A percentile compares a stretch with the other conserved stretches of the same genome.
Conservation (phyloP, 1,140 invertebrate genomes). For the Drosophila persimilis region DNA sequence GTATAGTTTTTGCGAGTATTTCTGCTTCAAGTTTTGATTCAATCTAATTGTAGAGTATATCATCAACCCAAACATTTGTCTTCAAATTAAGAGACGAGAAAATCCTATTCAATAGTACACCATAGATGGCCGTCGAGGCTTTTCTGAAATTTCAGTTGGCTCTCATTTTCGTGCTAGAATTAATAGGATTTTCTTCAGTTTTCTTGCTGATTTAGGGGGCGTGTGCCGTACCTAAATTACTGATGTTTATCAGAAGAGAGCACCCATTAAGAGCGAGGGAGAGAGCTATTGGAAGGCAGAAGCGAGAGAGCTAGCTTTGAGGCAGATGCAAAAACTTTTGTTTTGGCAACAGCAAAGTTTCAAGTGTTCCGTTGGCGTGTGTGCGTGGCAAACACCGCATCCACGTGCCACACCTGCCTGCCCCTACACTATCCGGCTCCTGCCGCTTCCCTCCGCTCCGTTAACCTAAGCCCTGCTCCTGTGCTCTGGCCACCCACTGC, state of each 20-base stretch:
- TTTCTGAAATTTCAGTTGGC: constrained; percentile 9
- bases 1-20: no score
- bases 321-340: constrained; percentile 71
- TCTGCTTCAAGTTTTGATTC: no score
- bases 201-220: constrained; percentile 45
- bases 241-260: constrained; percentile 74
- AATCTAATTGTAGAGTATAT: neutral
- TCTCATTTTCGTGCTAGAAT: constrained; percentile 26
- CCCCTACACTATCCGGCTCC: constrained; percentile 15
- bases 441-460: constrained; percentile 1
- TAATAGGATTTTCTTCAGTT: constrained; percentile 53
- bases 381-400: constrained; percentile 61
- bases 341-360: constrained; percentile 77
- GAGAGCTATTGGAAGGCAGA: neutral
- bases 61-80: no score
- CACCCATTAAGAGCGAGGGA: constrained; percentile 15
- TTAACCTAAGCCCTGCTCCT: neutral
- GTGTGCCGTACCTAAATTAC: constrained; percentile 65
- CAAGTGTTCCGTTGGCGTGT: constrained; percentile 58
- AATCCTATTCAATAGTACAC: neutral
- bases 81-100: no score
- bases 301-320: constrained; percentile 1
- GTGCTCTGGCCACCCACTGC: constrained; percentile 11
- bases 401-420: constrained; percentile 23
- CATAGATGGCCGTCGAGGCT: constrained; percentile 1